These are phyloP conservation scores for Gila orcuttii DNA, from an alignment of 2,113 vertebrate species.

Conservation along the genomic window DNA sequence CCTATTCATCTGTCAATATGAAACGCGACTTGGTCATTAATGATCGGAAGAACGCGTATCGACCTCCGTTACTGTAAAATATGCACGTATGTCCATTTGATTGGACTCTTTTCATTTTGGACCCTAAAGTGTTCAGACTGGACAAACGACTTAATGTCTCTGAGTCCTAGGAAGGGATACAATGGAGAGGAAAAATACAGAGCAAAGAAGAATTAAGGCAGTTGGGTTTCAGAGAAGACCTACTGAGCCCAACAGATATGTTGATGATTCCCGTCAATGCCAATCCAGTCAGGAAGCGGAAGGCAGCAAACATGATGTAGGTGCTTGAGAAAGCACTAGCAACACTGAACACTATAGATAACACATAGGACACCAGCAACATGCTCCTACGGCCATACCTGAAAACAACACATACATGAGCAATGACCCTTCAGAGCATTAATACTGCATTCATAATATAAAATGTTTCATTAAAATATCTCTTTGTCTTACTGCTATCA, in stretches of 20 bases:
- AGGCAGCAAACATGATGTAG: conserved; percentile 70
- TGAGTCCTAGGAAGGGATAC: background rate
- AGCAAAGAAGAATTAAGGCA: background rate
- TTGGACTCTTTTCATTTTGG: background rate
- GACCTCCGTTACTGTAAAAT: no score
- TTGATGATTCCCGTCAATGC: conserved; percentile 73
- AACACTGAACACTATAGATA: conserved; percentile 67
- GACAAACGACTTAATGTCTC: background rate
- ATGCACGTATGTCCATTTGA: no score
- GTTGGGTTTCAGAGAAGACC: conserved; percentile 36
- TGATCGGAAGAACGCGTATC: no score
- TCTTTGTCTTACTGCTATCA: background rate
- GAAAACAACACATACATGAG: background rate
- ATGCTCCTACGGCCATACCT: conserved; percentile 75
- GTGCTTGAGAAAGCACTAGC: conserved; percentile 71
- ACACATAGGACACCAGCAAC: conserved; percentile 72
- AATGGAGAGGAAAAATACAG: no score
- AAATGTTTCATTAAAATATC: background rate
- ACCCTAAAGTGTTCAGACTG: background rate
- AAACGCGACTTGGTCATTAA: no score
- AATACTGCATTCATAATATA: background rate
- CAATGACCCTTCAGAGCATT: background rate
- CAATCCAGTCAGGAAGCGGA: conserved; percentile 76
- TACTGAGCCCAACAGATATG: conserved; percentile 73
- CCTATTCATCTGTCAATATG: no score